These are phyloP conservation scores for Montipora capitata DNA, from an alignment of 92 coral and sea anemone genomes.

Conservation along the genomic window DNA sequence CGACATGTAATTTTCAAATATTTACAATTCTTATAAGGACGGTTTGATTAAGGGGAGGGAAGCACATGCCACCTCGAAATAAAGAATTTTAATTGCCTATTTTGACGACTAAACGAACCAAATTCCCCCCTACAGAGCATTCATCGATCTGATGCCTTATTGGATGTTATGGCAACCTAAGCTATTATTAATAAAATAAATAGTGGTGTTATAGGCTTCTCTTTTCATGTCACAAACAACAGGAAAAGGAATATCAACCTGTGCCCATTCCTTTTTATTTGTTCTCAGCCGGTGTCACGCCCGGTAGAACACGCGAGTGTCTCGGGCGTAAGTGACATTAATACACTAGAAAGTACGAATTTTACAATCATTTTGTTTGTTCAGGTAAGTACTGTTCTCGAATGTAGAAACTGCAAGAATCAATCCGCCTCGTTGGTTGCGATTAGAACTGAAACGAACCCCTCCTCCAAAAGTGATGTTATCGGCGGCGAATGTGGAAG, in stretches of 20 bases:
- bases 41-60: slow-evolving; percentile 94
- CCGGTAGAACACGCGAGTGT: slow-evolving; percentile 28
- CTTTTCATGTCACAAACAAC: slow-evolving; percentile 53
- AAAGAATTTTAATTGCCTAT: slow-evolving; percentile 95
- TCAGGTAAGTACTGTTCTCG: slow-evolving; percentile 35
- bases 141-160: slow-evolving; percentile 76
- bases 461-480: slow-evolving; percentile 55
- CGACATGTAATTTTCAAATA: slow-evolving; percentile 92
- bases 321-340: slow-evolving; percentile 1
- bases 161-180: slow-evolving; percentile 72
- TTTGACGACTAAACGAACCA: slow-evolving; percentile 90
- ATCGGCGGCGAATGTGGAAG: slow-evolving; percentile 32
- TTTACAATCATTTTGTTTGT: slow-evolving; percentile 27
- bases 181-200: slow-evolving; percentile 70
- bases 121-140: slow-evolving; percentile 89
- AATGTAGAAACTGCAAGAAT: slow-evolving; percentile 24
- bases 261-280: slow-evolving; percentile 46
- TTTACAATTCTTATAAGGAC: slow-evolving; percentile 87
- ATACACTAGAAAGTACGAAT: slow-evolving; percentile 32
- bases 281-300: slow-evolving; percentile 40
- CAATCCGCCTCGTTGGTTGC: slow-evolving; percentile 37
- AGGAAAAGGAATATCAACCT: slow-evolving; percentile 45
- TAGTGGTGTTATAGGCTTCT: slow-evolving; percentile 63
- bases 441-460: slow-evolving; percentile 31
- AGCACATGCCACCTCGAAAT: slow-evolving; percentile 83